Base-by-base conservation (phyloP, 2,113 vertebrate genomes). In the Ranitomeya imitator region DNA sequence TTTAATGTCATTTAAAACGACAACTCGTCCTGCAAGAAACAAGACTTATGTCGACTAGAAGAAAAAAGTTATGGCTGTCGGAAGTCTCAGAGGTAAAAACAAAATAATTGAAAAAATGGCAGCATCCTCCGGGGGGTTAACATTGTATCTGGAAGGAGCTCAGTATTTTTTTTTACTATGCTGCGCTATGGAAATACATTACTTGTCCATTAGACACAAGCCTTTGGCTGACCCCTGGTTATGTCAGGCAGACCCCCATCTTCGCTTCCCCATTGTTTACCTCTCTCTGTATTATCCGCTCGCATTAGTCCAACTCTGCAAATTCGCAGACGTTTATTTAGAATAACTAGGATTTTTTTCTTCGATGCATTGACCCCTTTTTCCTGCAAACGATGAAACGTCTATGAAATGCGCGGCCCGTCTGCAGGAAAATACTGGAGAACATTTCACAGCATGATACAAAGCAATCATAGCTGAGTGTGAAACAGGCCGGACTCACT, bases 361-460 rank as follows among this genome's bases (percentile, higher is more conserved):
- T 15, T 60, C 31, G 3, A 13, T 77, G 10, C 23, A 2, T 45
- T 79, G 85, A 86, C 73, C 74, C 51, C 45, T 54, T 65, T 86
- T 67, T 79, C 85, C 85, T 79, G 60, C 37, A 55, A 11, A 77
- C n/a, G 23, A 69, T 55, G 61, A 86, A 79, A 52, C n/a, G 11
- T 54, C 76, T 63, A 18, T 67, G 37, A 86, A 79, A 67, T 86
- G 67, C 76, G 37, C 67, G 21, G 61, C 21, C 19, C n/a, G 74
- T 63, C 74, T 86, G 74, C 31, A 26, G 57, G 79, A 55, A 86
- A 86, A 67, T 52, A 45, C 57, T 23, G 77, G 60, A 79, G 76
- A 79, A 86, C 76, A 79, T 79, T 69, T 86, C 85, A 86, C 77
- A 79, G 85, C 85, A 57, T 67, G 85, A 54, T 21, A 86, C 45